Evolutionary conservation across 2,797 vertebrate species (phyloP).

Genomic region (Gambusia yucatana): DNA sequence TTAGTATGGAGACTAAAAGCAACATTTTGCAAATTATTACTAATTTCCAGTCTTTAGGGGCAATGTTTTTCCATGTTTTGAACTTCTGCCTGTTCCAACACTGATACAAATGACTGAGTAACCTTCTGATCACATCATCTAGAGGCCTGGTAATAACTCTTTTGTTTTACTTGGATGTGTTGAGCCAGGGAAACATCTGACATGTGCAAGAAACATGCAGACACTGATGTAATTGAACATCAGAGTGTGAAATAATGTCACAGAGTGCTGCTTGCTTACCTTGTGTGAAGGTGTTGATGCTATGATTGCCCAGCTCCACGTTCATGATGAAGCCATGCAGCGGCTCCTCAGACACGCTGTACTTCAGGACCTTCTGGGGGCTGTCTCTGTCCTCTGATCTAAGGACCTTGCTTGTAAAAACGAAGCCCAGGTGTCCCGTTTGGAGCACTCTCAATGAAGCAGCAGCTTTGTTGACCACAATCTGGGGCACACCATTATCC

Average conservation of each 20-base stretch:
- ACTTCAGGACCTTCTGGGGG: conserved; percentile 82
- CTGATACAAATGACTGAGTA: neutral
- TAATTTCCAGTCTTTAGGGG: neutral
- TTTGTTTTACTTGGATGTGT: neutral
- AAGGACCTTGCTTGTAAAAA: conserved; percentile 86
- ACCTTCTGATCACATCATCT: neutral
- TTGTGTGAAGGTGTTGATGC: conserved; percentile 85
- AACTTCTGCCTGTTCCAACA: neutral
- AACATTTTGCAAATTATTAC: neutral
- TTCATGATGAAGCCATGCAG: conserved; percentile 87
- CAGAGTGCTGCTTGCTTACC: conserved; percentile 71
- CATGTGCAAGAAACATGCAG: neutral
- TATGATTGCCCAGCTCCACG: conserved; percentile 81
- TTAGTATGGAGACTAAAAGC: neutral
- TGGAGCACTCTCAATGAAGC: conserved; percentile 81
- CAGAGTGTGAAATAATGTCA: neutral
- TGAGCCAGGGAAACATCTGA: neutral
- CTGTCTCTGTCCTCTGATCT: conserved; percentile 86
- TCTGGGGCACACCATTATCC: conserved; percentile 86
- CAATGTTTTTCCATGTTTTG: neutral
- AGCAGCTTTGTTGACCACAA: conserved; percentile 86
- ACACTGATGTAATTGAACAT: neutral
- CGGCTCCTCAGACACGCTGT: conserved; percentile 79
- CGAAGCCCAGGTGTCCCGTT: conserved; percentile 84
- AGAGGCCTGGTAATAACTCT: neutral